These are phyloP conservation scores for Pogonognathellus flavescens DNA, from an alignment of 1,140 invertebrate genomes.

Conservation along the genomic window DNA sequence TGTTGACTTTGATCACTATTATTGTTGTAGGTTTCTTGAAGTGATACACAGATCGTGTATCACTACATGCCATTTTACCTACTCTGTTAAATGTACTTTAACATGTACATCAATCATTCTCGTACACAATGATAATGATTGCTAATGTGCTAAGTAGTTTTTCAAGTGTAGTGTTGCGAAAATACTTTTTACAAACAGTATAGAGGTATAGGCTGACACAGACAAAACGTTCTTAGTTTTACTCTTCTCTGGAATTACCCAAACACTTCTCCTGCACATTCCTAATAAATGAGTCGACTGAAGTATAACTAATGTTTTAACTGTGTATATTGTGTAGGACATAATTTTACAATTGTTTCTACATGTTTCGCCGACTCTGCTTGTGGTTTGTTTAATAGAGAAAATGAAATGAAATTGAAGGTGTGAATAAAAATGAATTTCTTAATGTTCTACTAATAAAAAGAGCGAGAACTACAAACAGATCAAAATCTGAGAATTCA, in stretches of 20 bases:
- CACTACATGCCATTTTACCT: too few relatives aligned
- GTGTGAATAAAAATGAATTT: conserved; percentile 42
- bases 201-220: conserved; percentile 11
- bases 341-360: conserved; percentile 32
- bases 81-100: too few relatives aligned
- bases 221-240: conserved; percentile 1
- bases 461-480: conserved; percentile 29
- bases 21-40: background rate
- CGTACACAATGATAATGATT: too few relatives aligned
- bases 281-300: conserved; percentile 1
- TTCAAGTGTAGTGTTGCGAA: too few relatives aligned
- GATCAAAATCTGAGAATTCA: conserved; percentile 41
- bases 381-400: background rate
- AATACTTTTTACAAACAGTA: too few relatives aligned
- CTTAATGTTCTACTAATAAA: conserved; percentile 3
- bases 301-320: conserved; percentile 3
- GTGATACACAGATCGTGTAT: background rate
- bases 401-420: conserved; percentile 22
- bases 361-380: background rate
- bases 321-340: background rate
- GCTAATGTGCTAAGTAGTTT: too few relatives aligned
- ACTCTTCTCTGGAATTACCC: background rate
- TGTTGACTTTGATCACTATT: conserved; percentile 34
- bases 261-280: background rate
- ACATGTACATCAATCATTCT: too few relatives aligned